A percentile compares a stretch with the other conserved stretches of the same genome.
Evolutionary conservation across 1,140 invertebrate species (phyloP).

Genomic region (Drosophila mauritiana): DNA sequence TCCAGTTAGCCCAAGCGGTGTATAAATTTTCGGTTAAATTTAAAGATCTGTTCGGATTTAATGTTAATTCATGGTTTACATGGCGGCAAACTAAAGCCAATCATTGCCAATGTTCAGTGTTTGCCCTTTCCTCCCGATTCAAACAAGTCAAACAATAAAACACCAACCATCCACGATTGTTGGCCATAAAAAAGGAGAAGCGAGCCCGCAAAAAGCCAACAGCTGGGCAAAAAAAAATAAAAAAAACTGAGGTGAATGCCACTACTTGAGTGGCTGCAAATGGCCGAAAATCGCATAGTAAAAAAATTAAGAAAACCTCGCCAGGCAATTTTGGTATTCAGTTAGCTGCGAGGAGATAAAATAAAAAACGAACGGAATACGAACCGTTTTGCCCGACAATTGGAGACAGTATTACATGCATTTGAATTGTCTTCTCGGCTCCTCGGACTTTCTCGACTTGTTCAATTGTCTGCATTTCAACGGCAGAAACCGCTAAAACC

Average conservation of each 20-base stretch:
- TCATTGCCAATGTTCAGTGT: constrained; percentile 13
- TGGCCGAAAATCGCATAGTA: constrained; percentile 39
- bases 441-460: constrained; percentile 67
- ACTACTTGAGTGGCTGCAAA: constrained; percentile 69
- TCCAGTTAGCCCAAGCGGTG: background rate
- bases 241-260: constrained; percentile 67
- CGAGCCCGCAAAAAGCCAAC: constrained; percentile 2
- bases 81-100: background rate
- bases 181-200: too few relatives aligned
- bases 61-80: too few relatives aligned
- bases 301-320: constrained; percentile 5
- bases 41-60: too few relatives aligned
- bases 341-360: constrained; percentile 20
- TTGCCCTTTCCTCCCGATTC: constrained; percentile 3
- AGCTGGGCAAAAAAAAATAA: constrained; percentile 17
- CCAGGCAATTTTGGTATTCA: constrained; percentile 26
- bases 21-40: background rate
- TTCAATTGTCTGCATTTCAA: constrained; percentile 50
- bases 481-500: constrained; percentile 22
- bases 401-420: constrained; percentile 51
- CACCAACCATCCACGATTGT: too few relatives aligned
- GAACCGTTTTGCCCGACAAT: constrained; percentile 45
- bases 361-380: constrained; percentile 27
- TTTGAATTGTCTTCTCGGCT: constrained; percentile 55
- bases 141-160: constrained; percentile 7